Evolutionary conservation across 1,140 invertebrate genomes (phyloP).

Genomic region (Microvelia longipes): DNA sequence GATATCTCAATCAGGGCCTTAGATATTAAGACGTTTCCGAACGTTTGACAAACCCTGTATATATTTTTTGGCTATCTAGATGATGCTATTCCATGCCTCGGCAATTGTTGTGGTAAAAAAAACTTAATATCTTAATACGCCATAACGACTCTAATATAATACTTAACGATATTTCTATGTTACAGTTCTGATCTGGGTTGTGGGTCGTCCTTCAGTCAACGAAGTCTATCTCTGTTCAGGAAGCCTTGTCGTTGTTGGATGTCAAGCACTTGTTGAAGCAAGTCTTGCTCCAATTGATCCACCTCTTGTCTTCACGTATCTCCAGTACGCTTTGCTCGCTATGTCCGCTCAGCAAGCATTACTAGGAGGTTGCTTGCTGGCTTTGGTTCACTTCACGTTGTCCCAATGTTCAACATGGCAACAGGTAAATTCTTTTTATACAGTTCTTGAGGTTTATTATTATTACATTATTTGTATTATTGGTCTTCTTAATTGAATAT

Average conservation of each 20-base stretch:
- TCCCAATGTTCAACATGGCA: constrained; percentile 6
- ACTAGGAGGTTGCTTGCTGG: constrained; percentile 49
- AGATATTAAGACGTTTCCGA: too few relatives aligned
- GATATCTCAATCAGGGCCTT: too few relatives aligned
- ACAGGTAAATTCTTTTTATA: constrained; percentile 1
- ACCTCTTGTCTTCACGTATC: constrained; percentile 64
- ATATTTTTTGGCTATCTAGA: too few relatives aligned
- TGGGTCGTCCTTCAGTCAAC: constrained; percentile 55
- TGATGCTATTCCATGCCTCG: too few relatives aligned
- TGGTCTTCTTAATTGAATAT: too few relatives aligned
- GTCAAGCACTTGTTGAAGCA: constrained; percentile 44
- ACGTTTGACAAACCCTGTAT: too few relatives aligned
- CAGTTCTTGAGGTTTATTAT: too few relatives aligned
- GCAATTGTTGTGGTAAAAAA: too few relatives aligned
- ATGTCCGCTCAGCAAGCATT: constrained; percentile 63
- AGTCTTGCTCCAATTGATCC: constrained; percentile 22
- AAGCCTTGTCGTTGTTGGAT: constrained; percentile 59
- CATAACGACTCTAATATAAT: background rate
- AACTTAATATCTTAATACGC: too few relatives aligned
- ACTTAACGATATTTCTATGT: background rate
- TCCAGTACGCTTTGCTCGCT: constrained; percentile 74
- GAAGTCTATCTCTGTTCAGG: constrained; percentile 70
- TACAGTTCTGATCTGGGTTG: constrained; percentile 26
- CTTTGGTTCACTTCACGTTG: constrained; percentile 44
- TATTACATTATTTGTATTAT: too few relatives aligned